Evolutionary conservation across 1,140 invertebrate species (phyloP).

Genomic region (Apis cerana): DNA sequence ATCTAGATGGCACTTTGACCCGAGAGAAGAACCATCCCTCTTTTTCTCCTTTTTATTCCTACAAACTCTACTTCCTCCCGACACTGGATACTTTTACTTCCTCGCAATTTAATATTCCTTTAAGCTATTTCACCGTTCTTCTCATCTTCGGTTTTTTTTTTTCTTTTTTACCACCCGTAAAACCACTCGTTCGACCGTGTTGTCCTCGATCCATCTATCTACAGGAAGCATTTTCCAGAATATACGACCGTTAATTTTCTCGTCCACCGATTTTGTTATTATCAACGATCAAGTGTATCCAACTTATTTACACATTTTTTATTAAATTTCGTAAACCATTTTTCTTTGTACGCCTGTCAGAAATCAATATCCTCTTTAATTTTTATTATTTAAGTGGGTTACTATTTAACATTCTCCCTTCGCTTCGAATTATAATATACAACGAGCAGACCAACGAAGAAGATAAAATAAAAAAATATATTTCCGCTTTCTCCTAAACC

Average conservation of each 20-base stretch:
- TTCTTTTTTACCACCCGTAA: neutral
- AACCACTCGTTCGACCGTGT: neutral
- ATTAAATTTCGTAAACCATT: too few relatives aligned
- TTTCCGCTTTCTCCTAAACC: slow-evolving; percentile 34
- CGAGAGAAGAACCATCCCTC: neutral
- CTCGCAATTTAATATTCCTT: neutral
- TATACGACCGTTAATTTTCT: neutral
- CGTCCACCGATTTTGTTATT: neutral
- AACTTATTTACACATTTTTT: too few relatives aligned
- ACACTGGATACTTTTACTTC: neutral
- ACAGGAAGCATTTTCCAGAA: rapidly evolving
- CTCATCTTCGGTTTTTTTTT: too few relatives aligned
- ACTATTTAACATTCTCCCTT: too few relatives aligned
- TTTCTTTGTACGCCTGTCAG: too few relatives aligned
- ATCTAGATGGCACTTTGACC: neutral
- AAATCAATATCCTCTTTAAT: too few relatives aligned
- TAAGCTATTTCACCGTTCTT: neutral
- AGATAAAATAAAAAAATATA: too few relatives aligned
- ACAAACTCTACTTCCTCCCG: neutral
- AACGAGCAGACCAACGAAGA: neutral
- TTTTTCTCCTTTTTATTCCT: neutral
- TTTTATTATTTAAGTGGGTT: too few relatives aligned
- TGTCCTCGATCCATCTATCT: too few relatives aligned
- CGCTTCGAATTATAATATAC: too few relatives aligned
- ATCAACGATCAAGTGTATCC: too few relatives aligned